phyloP scores from a whole-genome alignment of 2,113 vertebrate genomes.

The Ameiurus melas region DNA sequence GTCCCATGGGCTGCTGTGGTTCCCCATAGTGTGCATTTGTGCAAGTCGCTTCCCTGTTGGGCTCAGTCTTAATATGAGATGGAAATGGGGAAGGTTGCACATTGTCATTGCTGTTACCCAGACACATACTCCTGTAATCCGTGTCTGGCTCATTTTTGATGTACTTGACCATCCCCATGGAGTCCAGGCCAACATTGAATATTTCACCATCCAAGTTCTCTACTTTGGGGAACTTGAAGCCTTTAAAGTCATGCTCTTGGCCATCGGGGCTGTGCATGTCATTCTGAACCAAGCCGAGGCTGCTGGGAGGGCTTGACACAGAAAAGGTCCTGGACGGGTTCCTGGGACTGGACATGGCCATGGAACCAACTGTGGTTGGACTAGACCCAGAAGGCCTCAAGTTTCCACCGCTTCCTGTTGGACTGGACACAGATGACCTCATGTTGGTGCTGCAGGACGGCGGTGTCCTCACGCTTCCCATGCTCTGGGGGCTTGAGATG shows the following conservation, averaged over 20 bases:
- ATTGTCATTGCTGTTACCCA: constrained; percentile 81
- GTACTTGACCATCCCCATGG: constrained; percentile 89
- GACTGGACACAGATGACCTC: constrained; percentile 90
- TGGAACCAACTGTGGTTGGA: constrained; percentile 79
- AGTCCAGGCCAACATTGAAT: constrained; percentile 78
- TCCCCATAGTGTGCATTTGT: constrained; percentile 83
- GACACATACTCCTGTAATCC: constrained; percentile 86
- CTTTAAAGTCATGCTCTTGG: constrained; percentile 80
- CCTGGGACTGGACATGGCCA: constrained; percentile 71
- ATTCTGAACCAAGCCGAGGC: constrained; percentile 80
- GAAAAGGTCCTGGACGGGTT: constrained; percentile 80
- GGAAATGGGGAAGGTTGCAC: constrained; percentile 78
- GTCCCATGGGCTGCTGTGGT: constrained; percentile 81
- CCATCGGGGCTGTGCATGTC: constrained; percentile 81
- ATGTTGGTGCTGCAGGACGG: constrained; percentile 86
- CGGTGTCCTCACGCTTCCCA: constrained; percentile 89
- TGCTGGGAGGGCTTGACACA: constrained; percentile 84
- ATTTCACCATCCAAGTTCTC: constrained; percentile 86
- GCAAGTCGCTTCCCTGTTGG: constrained; percentile 87
- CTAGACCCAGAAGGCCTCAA: constrained; percentile 86
- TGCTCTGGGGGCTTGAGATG: constrained; percentile 93
- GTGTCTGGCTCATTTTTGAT: constrained; percentile 94
- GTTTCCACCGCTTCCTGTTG: constrained; percentile 77
- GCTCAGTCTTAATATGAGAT: constrained; percentile 90
- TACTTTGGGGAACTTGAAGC: constrained; percentile 87